Percentiles rank a stretch among this genome's conserved stretches.
Conservation (phyloP, 2,888 invertebrate genomes). For the Lampropteryx suffumata region DNA sequence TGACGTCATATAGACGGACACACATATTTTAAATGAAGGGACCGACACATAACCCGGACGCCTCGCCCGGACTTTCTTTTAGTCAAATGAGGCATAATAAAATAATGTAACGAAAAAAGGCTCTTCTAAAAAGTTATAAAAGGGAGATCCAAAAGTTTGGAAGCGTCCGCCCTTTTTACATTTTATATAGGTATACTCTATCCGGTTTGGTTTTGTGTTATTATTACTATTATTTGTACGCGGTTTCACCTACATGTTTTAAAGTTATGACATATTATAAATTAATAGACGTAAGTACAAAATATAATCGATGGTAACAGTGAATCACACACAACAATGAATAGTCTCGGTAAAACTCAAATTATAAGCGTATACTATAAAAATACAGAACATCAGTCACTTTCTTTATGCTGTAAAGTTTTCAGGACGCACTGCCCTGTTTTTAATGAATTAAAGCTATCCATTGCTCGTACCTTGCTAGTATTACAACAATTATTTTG, state of each 20-base stretch:
- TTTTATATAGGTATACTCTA: conserved; percentile 70
- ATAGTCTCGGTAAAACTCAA: no score
- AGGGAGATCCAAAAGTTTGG: conserved; percentile 73
- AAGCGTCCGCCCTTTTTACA: conserved; percentile 62
- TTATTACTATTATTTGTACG: conserved; percentile 42
- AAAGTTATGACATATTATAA: no score
- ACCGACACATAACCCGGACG: conserved; percentile 63
- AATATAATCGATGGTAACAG: no score
- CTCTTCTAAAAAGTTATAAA: conserved; percentile 74
- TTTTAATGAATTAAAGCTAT: conserved; percentile 80
- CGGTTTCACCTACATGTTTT: no score
- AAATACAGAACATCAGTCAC: not conserved
- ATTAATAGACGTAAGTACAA: no score
- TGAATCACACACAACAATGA: no score
- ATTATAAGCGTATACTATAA: no score
- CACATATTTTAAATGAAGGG: conserved; percentile 75
- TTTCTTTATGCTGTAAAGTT: conserved; percentile 44
- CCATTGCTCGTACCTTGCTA: conserved; percentile 69
- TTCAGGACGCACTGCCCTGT: conserved; percentile 68
- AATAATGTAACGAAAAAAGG: conserved; percentile 77
- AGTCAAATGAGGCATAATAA: conserved; percentile 78
- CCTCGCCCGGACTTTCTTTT: conserved; percentile 73
- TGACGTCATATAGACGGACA: conserved; percentile 55
- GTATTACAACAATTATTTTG: conserved; percentile 79
- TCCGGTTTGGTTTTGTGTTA: conserved; percentile 59